Conservation (phyloP, 2,113 vertebrate species). For the Brevimyrus niger region DNA sequence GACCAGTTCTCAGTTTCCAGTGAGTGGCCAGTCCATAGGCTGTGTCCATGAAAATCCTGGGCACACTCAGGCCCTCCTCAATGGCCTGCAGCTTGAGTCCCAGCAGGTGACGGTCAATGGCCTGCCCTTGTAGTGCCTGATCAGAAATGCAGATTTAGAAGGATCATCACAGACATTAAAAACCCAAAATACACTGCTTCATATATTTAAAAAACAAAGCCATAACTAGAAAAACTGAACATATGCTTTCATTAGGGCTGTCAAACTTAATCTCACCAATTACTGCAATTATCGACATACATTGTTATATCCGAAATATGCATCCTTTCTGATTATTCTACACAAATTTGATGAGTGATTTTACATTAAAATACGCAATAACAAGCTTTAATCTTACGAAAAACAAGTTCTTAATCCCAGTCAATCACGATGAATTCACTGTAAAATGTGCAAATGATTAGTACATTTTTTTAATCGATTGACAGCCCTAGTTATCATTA, state of each 20-base stretch:
- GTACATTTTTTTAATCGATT: no score
- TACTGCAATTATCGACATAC: no score
- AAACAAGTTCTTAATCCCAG: no score
- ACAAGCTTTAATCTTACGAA: no score
- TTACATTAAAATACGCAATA: no score
- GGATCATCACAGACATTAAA: neutral
- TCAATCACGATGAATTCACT: no score
- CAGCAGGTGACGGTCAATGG: slow-evolving; percentile 68
- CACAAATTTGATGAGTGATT: no score
- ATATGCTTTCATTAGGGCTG: no score
- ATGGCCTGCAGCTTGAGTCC: slow-evolving; percentile 74
- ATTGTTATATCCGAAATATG: no score
- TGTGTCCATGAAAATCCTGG: slow-evolving; percentile 74
- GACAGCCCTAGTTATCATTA: neutral
- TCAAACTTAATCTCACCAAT: no score
- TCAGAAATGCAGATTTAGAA: neutral
- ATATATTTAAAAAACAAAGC: neutral
- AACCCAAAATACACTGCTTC: neutral
- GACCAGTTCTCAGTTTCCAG: slow-evolving; percentile 71
- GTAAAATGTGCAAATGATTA: no score
- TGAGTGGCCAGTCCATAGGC: slow-evolving; percentile 71
- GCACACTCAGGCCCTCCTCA: slow-evolving; percentile 65
- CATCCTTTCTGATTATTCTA: no score
- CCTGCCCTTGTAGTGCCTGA: slow-evolving; percentile 64
- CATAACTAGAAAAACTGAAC: neutral